These are phyloP conservation scores for Tetanocera ferruginea DNA, from an alignment of 2,888 invertebrate genomes.

Conservation along the genomic window DNA sequence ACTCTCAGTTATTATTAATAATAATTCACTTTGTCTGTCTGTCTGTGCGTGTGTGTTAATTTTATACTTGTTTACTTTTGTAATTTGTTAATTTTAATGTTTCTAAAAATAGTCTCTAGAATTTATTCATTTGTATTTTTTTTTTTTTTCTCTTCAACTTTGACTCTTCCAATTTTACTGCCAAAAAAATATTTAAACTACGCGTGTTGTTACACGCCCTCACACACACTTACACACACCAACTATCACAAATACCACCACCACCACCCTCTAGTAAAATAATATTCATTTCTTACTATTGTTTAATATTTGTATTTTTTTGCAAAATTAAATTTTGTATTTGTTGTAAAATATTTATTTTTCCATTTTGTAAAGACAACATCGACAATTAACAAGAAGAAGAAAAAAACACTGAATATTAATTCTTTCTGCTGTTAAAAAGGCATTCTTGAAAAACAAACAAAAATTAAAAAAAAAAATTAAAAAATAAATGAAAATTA, in stretches of 20 bases:
- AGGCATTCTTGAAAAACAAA: conserved; percentile 25
- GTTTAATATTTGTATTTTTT: conserved; percentile 34
- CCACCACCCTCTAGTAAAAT: conserved; percentile 20
- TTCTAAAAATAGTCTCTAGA: conserved; percentile 67
- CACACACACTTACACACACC: conserved; percentile 14
- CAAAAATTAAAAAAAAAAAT: conserved; percentile 43
- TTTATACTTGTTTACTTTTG: conserved; percentile 58
- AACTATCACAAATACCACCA: not conserved
- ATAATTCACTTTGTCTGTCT: conserved; percentile 27
- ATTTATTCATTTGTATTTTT: conserved; percentile 60
- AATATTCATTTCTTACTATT: conserved; percentile 27
- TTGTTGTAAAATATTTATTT: conserved; percentile 58
- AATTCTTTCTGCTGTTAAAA: conserved; percentile 10
- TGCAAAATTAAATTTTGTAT: conserved; percentile 48
- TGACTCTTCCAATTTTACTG: conserved; percentile 24
- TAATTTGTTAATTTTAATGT: conserved; percentile 60
- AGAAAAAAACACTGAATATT: conserved; percentile 5
- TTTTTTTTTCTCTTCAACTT: conserved; percentile 43
- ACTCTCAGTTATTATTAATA: conserved; percentile 36
- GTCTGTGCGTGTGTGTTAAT: conserved; percentile 19
- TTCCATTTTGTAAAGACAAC: conserved; percentile 42
- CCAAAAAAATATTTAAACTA: conserved; percentile 12
- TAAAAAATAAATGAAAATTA: conserved; percentile 56
- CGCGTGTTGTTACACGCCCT: not conserved
- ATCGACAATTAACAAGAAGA: not conserved